These are phyloP conservation scores for Platysternon megacephalum DNA, from an alignment of 2,113 vertebrate species.

Conservation along the genomic window DNA sequence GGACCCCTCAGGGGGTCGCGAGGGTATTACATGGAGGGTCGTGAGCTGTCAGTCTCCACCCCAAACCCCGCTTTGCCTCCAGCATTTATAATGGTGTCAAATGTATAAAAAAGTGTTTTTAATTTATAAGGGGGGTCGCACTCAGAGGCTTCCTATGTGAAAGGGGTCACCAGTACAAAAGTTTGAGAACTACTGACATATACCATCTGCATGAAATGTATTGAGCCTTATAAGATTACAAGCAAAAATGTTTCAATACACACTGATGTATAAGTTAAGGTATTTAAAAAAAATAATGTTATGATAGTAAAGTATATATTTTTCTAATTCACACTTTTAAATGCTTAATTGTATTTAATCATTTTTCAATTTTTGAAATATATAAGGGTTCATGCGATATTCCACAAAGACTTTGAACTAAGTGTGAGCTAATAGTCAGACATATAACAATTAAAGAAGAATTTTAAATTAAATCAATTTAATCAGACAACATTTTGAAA, in stretches of 20 bases:
- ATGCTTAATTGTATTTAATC: background rate
- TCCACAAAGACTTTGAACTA: background rate
- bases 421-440: background rate
- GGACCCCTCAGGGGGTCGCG: too few relatives aligned
- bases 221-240: background rate
- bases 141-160: too few relatives aligned
- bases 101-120: too few relatives aligned
- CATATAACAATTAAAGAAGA: background rate
- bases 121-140: too few relatives aligned
- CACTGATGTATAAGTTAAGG: background rate
- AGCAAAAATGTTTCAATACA: background rate
- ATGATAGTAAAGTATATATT: background rate
- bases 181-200: background rate
- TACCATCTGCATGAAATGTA: background rate
- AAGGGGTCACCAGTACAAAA: too few relatives aligned
- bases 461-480: background rate
- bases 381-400: background rate
- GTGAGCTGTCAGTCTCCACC: too few relatives aligned
- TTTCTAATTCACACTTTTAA: background rate
- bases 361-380: background rate
- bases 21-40: too few relatives aligned
- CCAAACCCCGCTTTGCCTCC: too few relatives aligned
- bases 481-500: background rate
- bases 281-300: background rate
- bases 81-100: too few relatives aligned